Conservation (phyloP, 1,140 invertebrate genomes). For the Drosophila obscura region DNA sequence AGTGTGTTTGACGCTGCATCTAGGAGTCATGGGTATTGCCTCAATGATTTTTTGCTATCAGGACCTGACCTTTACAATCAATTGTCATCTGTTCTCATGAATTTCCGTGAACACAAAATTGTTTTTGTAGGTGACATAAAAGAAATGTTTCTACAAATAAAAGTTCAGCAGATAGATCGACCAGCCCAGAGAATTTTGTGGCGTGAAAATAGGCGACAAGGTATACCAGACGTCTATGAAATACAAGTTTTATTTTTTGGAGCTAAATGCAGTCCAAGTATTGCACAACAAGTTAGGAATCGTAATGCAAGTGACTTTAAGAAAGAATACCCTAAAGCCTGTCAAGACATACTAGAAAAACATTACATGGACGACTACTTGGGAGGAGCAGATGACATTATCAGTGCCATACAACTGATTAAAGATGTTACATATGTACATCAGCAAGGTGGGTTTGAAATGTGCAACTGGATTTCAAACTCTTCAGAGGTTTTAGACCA, state of each 20-base stretch:
- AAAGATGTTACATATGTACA: conserved; percentile 24
- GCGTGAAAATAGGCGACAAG: background rate
- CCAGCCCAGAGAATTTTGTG: conserved; percentile 20
- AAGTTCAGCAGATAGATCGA: conserved; percentile 8
- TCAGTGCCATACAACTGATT: conserved; percentile 28
- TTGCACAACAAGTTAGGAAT: conserved; percentile 45
- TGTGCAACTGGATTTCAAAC: too few species aligned
- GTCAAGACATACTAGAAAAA: conserved; percentile 54
- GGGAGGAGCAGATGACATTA: conserved; percentile 45
- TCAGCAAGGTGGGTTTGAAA: conserved; percentile 23
- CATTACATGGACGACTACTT: conserved; percentile 84
- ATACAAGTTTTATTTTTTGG: conserved; percentile 38
- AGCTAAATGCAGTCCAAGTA: conserved; percentile 24
- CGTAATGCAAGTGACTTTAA: conserved; percentile 53
- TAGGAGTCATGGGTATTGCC: conserved; percentile 21
- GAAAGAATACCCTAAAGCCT: conserved; percentile 41
- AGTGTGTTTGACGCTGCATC: conserved; percentile 28
- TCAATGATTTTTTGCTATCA: conserved; percentile 30
- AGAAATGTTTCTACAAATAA: conserved; percentile 31
- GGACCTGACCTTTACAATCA: conserved; percentile 27
- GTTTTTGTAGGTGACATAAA: conserved; percentile 10
- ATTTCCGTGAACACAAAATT: conserved; percentile 19
- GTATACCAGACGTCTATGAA: conserved; percentile 9
- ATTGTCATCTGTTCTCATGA: conserved; percentile 13
- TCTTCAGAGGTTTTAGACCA: too few species aligned